Conservation (phyloP, 2,797 vertebrate species). For the Eidolon dupreanum region DNA sequence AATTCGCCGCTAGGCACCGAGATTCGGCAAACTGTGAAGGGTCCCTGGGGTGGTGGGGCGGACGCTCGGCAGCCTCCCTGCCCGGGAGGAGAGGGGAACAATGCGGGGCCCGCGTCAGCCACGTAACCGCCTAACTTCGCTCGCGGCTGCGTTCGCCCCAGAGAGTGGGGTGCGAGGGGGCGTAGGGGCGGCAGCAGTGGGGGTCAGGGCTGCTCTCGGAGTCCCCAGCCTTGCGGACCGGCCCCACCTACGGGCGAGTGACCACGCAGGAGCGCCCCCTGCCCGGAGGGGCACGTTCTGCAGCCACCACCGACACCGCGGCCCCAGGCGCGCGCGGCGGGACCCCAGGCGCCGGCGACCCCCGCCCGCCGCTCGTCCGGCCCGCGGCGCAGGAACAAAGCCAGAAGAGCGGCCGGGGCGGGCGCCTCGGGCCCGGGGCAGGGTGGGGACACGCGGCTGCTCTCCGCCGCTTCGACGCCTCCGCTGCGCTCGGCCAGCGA, state of each 20-base stretch:
- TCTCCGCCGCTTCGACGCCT: neutral
- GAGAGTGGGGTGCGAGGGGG: neutral
- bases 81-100: conserved; percentile 39
- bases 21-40: neutral
- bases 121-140: conserved; percentile 11
- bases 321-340: neutral
- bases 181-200: neutral
- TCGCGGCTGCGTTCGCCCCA: rapidly evolving
- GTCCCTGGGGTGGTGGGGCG: neutral
- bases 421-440: neutral
- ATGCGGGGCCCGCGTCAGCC: conserved; percentile 35
- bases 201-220: neutral
- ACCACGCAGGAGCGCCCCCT: conserved; percentile 58
- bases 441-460: neutral
- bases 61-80: neutral
- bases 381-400: conserved; percentile 41
- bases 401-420: neutral
- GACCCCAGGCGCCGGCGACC: neutral
- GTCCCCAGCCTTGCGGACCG: neutral
- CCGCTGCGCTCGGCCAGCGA: neutral
- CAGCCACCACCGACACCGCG: neutral
- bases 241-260: conserved; percentile 43
- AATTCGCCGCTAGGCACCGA: neutral
- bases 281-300: conserved; percentile 38
- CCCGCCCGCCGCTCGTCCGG: neutral